Evolutionary conservation across 2,888 invertebrate species (phyloP), one percentile per base, ranked within the genome.

Genomic region (Ornithoptera priamus): DNA sequence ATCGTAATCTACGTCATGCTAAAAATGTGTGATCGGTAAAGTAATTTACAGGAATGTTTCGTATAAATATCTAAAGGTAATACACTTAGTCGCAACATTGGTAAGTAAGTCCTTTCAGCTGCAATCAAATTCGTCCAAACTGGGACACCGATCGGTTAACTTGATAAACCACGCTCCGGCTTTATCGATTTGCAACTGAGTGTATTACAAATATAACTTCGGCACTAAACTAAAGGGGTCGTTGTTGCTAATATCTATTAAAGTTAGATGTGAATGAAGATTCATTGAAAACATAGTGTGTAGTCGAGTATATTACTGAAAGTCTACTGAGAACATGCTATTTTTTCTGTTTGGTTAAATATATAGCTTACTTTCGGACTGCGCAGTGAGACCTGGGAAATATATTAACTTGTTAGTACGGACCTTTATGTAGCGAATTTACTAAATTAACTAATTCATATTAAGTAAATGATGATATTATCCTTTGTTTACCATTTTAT

Each of bases 301-400:
- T 70, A 20, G 10, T 67, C 64, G 68, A 70, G 63, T 69, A 62
- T 71, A 62, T 71, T 30, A 67, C 70, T 72, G 72, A 73, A 58
- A 36, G 70, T 75, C 82, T 84, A 81, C 76, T 73, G 76, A 78
- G 76, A 76, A 80, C 91, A 91, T 91, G 91, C 90, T 85, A 80
- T 84, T 75, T 83, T 81, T 50, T 50, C 2, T 50, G n/a, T 22
- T 22, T 22, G 10, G 39, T 39, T 74, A 73, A 76, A 72, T 79
- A 76, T 81, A 78, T 75, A 76, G 85, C 92, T 92, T 92, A 92
- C 92, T 92, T 89, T 92, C 92, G 81, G 92, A 90, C 90, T 89
- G 84, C 87, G 80, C 85, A 81, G 92, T 92, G 85, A 92, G 92
- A 92, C 92, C 92, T 92, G 92, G 86, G 91, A 81, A 91, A 90